phyloP scores from a whole-genome alignment of 2,113 vertebrate species.

The Nerophis ophidion region DNA sequence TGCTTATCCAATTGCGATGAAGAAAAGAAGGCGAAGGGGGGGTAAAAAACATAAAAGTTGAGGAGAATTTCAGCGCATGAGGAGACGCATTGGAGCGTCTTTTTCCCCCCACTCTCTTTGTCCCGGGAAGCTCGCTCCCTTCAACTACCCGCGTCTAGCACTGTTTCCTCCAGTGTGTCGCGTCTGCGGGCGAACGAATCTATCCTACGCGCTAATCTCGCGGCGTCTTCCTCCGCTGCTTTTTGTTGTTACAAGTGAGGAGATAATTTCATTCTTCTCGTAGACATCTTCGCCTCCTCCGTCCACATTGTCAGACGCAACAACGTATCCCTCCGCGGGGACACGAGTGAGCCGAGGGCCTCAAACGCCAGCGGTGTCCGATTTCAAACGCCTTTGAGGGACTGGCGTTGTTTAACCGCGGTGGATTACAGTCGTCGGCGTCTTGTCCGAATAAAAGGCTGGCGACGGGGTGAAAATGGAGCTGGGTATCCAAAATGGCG shows the following conservation, averaged over 20 bases:
- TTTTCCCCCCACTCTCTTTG: slow-evolving; percentile 48
- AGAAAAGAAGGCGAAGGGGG: slow-evolving; percentile 63
- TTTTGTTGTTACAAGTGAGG: slow-evolving; percentile 80
- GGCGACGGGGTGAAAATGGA: background rate
- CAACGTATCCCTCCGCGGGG: slow-evolving; percentile 77
- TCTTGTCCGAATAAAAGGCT: background rate
- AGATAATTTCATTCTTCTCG: slow-evolving; percentile 81
- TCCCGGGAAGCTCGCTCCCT: slow-evolving; percentile 57
- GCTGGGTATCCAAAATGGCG: no score
- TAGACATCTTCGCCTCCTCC: slow-evolving; percentile 83
- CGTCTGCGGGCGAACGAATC: slow-evolving; percentile 68
- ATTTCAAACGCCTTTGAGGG: slow-evolving; percentile 74
- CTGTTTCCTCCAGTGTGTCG: slow-evolving; percentile 62
- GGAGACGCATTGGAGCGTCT: slow-evolving; percentile 72
- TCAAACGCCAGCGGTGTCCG: slow-evolving; percentile 76
- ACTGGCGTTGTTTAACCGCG: slow-evolving; percentile 16
- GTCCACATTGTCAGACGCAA: slow-evolving; percentile 83
- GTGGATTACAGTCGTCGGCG: slow-evolving; percentile 6
- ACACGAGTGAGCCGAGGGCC: slow-evolving; percentile 63
- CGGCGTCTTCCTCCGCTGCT: slow-evolving; percentile 62
- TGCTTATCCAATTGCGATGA: slow-evolving; percentile 72
- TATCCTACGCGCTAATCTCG: slow-evolving; percentile 64
- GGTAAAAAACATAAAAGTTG: slow-evolving; percentile 75
- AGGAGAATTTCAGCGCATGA: slow-evolving; percentile 74
- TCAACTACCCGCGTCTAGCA: slow-evolving; percentile 20